Evolutionary conservation across 37 sponge, comb jelly and placozoan genomes (phyloP).

Genomic region (Agelas oroides): DNA sequence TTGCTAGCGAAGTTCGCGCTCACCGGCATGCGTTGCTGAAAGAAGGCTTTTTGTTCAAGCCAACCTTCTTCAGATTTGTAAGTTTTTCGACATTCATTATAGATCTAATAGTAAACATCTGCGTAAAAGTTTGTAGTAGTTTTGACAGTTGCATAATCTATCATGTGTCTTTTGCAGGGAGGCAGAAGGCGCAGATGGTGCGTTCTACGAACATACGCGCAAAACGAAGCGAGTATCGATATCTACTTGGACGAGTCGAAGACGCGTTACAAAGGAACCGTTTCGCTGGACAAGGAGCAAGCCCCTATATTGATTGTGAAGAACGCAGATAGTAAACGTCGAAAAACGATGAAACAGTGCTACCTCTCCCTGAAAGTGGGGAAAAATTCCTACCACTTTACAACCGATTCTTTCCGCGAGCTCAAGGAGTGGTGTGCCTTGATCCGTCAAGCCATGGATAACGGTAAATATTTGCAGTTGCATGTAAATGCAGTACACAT

Average conservation of each 20-base stretch:
- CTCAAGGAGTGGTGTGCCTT: constrained; percentile 65
- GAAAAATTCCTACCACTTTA: constrained; percentile 61
- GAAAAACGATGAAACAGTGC: constrained; percentile 12
- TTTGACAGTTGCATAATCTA: neutral
- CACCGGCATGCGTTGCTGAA: constrained; percentile 57
- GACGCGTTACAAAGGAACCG: constrained; percentile 61
- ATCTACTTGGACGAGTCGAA: constrained; percentile 75
- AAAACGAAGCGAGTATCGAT: constrained; percentile 64
- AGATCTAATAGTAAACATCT: neutral
- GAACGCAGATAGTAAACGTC: constrained; percentile 37
- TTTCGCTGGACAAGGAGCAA: constrained; percentile 53
- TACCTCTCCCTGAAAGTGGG: constrained; percentile 64
- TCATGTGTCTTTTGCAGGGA: constrained; percentile 29
- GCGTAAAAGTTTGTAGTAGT: too few species aligned
- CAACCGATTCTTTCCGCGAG: constrained; percentile 58
- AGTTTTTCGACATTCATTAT: neutral
- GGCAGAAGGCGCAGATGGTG: constrained; percentile 69
- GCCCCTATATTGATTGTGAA: constrained; percentile 61
- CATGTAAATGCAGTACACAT: too few species aligned
- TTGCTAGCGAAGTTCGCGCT: constrained; percentile 36
- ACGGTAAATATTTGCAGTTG: constrained; percentile 27
- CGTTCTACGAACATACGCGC: constrained; percentile 52
- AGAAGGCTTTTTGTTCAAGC: constrained; percentile 72
- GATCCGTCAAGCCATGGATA: constrained; percentile 68
- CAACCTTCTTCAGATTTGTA: constrained; percentile 71